Percentiles rank a stretch among this genome's conserved stretches.
phyloP scores from a whole-genome alignment of 1,140 invertebrate species.

The Lanistes nyassanus region DNA sequence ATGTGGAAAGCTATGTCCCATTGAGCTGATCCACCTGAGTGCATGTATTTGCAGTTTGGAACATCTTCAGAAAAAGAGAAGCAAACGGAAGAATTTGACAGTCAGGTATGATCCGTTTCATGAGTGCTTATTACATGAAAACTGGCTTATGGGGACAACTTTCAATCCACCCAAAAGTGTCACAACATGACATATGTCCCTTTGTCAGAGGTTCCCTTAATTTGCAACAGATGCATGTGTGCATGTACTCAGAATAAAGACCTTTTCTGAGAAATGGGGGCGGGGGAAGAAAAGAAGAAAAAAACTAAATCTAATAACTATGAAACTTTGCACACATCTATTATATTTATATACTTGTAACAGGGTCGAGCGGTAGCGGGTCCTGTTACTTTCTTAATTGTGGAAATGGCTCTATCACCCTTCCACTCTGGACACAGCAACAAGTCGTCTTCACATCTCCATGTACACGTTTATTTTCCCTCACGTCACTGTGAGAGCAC shows the following conservation, averaged over 20 bases:
- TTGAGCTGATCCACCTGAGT: background rate
- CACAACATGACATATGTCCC: too few species aligned
- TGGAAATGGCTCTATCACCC: too few species aligned
- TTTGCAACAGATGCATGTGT: background rate
- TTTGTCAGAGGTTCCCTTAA: too few species aligned
- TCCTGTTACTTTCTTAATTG: too few species aligned
- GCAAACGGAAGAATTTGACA: conserved; percentile 86
- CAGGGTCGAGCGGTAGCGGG: too few species aligned
- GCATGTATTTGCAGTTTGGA: conserved; percentile 61
- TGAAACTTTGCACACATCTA: background rate
- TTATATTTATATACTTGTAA: too few species aligned
- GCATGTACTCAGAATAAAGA: background rate
- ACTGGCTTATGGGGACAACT: too few species aligned
- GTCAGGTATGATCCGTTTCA: conserved; percentile 63
- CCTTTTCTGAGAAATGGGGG: background rate
- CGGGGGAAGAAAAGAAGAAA: background rate
- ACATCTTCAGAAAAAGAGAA: conserved; percentile 74
- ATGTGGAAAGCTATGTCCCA: background rate
- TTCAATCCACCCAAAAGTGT: too few species aligned
- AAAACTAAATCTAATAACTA: background rate
- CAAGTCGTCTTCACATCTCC: too few species aligned
- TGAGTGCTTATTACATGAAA: background rate
- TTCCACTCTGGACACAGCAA: too few species aligned
- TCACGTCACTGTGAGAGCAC: too few species aligned
- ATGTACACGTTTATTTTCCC: too few species aligned